Percentiles rank a stretch among this genome's conserved stretches.
phyloP scores from a whole-genome alignment of 2,113 vertebrate genomes.

The Muntiacus muntjak region DNA sequence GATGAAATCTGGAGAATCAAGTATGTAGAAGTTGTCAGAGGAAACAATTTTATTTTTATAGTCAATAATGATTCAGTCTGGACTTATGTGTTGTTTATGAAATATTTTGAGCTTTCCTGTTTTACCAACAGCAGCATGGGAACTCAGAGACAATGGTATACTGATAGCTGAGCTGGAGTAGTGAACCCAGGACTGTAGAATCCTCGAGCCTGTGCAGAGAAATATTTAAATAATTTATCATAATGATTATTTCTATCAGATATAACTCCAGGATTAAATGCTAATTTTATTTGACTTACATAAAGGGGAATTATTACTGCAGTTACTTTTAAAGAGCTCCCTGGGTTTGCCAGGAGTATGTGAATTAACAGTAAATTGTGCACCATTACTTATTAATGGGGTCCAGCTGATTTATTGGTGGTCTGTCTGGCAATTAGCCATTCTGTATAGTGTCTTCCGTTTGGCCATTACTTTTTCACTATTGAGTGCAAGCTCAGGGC shows the following conservation, averaged over 20 bases:
- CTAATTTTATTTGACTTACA: constrained; percentile 47
- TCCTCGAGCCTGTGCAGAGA: neutral
- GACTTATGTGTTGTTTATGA: neutral
- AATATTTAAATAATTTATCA: constrained; percentile 57
- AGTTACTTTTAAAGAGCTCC: constrained; percentile 57
- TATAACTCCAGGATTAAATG: constrained; percentile 39
- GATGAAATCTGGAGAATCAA: neutral
- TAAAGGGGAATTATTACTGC: constrained; percentile 63
- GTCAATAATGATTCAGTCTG: neutral
- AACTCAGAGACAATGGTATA: neutral
- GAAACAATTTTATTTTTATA: neutral
- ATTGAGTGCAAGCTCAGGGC: constrained; percentile 29
- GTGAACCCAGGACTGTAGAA: constrained; percentile 27
- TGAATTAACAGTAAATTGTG: constrained; percentile 69
- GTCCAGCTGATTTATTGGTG: constrained; percentile 64
- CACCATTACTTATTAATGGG: constrained; percentile 60
- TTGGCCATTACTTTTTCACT: constrained; percentile 53
- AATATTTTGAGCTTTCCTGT: neutral
- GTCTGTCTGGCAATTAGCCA: constrained; percentile 68
- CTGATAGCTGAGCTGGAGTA: neutral
- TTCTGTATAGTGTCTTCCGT: constrained; percentile 25
- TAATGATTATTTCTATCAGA: constrained; percentile 30
- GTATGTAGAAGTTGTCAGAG: neutral
- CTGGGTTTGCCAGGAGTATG: constrained; percentile 43
- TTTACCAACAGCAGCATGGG: neutral